Evolutionary conservation across 1,140 invertebrate genomes (phyloP), one percentile per base, ranked within the genome.

Genomic region (Homalodisca vitripennis): DNA sequence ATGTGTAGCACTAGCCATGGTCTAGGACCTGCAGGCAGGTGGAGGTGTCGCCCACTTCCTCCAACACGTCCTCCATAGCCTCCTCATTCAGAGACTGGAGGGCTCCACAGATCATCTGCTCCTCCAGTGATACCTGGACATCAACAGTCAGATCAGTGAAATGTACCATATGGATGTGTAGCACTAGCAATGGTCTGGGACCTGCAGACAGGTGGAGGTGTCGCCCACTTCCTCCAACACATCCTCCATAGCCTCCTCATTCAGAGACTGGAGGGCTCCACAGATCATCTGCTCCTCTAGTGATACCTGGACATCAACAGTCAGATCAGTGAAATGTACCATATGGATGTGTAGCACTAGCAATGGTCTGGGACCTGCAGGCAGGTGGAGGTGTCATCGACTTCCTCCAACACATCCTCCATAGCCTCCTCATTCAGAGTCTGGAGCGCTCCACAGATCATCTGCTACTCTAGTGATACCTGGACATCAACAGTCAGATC

Each of bases 401-500:
- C 77, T 75, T 85, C 84, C 65, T 87, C 85, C 65, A 91, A 78
- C 24, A 92, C 90, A 81, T 96, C 93, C 81, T 96, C 93, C 78
- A 90, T 87, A 0, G 93, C 93, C 80, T 95, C 93, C 82, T 96
- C 93, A 77, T 94, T 96, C 2, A 97, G 82, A 0, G 93, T 94
- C 80, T 95, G 93, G 31, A 97, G 79, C 0, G 93, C 93, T 68
- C 93, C 93, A 78, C 92, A 93, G 73, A 97, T 95, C 92, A 95
- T 93, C 80, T 95, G 92, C 77, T 96, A 93, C 80, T 97, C 94
- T 70, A 97, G 81, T 0, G 93, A 95, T 41, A 96, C 92, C 93
- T 95, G 73, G 17, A 41, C 6, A 10, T 10, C 6, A 41, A 41
- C 34, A 41, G 6, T 10, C 34, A 41, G 6, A 41, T 17, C n/a